These are phyloP conservation scores for Eristalis pertinax DNA, from an alignment of 2,888 invertebrate species.

Conservation along the genomic window DNA sequence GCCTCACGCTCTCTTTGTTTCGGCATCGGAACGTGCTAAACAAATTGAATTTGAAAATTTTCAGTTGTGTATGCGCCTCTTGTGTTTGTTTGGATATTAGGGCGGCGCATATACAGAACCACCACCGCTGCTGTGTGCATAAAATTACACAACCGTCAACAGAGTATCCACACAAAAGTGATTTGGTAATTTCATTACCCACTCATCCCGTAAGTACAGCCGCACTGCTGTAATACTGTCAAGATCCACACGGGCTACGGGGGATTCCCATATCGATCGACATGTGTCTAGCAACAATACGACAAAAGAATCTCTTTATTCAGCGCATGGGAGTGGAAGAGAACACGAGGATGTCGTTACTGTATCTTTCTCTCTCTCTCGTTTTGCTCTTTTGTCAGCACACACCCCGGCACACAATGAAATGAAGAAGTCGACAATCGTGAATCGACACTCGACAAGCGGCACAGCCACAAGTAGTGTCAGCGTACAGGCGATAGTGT, in stretches of 20 bases:
- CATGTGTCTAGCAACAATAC: background rate
- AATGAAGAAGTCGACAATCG: background rate
- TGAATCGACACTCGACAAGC: background rate
- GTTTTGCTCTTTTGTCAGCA: constrained; percentile 40
- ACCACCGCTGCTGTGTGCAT: constrained; percentile 29
- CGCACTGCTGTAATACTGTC: constrained; percentile 2
- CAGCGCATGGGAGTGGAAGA: background rate
- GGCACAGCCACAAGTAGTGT: constrained; percentile 52
- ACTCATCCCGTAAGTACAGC: constrained; percentile 29
- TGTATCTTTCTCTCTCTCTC: constrained; percentile 9
- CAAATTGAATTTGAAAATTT: constrained; percentile 53
- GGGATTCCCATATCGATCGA: constrained; percentile 54
- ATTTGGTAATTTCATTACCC: constrained; percentile 56
- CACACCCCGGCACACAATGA: constrained; percentile 55
- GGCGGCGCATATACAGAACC: background rate
- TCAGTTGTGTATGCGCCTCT: background rate
- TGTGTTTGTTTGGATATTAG: background rate
- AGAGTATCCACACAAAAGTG: constrained; percentile 24
- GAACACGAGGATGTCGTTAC: constrained; percentile 29
- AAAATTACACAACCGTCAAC: constrained; percentile 64
- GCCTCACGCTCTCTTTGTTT: constrained; percentile 21
- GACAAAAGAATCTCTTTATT: constrained; percentile 50
- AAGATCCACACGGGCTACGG: constrained; percentile 50
- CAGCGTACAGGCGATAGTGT: constrained; percentile 37
- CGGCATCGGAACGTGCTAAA: constrained; percentile 59